Percentiles rank a stretch among this genome's conserved stretches.
These are phyloP conservation scores for Callipepla squamata DNA, from an alignment of 2,113 vertebrate genomes.

Conservation along the genomic window DNA sequence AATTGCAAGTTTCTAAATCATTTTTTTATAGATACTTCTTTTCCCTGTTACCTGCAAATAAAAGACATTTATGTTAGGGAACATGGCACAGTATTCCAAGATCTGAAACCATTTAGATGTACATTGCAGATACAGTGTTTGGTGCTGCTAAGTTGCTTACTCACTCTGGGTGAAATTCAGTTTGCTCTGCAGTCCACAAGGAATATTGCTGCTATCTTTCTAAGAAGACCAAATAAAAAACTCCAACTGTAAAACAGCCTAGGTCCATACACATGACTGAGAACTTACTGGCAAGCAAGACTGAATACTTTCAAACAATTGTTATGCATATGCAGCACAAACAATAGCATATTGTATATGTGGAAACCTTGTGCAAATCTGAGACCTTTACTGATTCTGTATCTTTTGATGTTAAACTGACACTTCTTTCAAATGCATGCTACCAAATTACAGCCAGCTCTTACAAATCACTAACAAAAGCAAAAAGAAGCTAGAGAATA, in stretches of 20 bases:
- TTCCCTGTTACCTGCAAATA: not conserved
- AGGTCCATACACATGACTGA: not conserved
- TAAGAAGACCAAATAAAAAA: not conserved
- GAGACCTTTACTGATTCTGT: constrained; percentile 27
- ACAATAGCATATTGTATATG: constrained; percentile 20
- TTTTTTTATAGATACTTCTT: not conserved
- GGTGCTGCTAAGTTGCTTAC: not conserved
- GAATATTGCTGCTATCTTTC: constrained; percentile 10
- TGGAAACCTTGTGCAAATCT: not conserved
- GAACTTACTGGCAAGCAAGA: constrained; percentile 1
- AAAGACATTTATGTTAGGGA: not conserved
- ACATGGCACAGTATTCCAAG: not conserved
- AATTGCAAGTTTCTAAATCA: not conserved
- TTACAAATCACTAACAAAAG: constrained; percentile 44
- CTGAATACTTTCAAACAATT: constrained; percentile 38
- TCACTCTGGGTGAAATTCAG: not conserved
- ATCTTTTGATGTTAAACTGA: constrained; percentile 37
- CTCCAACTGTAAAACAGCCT: not conserved
- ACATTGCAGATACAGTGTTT: not conserved
- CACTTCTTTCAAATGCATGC: constrained; percentile 19
- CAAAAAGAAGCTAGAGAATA: not conserved
- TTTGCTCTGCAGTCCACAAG: not conserved
- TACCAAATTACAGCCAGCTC: constrained; percentile 34
- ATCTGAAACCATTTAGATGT: not conserved
- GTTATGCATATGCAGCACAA: constrained; percentile 21